Conservation (phyloP, 2,888 invertebrate genomes). For the Agrilus mali region DNA sequence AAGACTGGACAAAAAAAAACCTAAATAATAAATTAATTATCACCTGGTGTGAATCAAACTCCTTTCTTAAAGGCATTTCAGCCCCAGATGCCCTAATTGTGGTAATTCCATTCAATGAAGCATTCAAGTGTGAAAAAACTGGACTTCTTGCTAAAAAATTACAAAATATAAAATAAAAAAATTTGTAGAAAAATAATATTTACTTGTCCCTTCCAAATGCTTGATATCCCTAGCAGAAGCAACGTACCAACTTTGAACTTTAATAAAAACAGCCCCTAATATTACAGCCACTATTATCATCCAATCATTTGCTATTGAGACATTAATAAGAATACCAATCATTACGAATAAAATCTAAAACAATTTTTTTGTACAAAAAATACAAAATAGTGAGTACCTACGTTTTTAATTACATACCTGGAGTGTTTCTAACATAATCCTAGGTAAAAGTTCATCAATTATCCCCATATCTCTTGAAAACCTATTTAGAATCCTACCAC, state of each 20-base stretch:
- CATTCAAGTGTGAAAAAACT: conserved; percentile 75
- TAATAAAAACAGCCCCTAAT: conserved; percentile 48
- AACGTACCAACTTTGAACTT: conserved; percentile 51
- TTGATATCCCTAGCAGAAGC: conserved; percentile 58
- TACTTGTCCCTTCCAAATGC: conserved; percentile 42
- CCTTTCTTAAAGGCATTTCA: conserved; percentile 51
- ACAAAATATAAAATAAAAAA: not conserved
- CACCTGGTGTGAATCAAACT: conserved; percentile 54
- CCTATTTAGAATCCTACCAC: conserved; percentile 60
- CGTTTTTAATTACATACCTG: conserved; percentile 36
- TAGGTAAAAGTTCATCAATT: conserved; percentile 45
- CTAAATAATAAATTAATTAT: not conserved
- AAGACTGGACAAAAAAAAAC: too few species aligned
- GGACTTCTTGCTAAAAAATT: conserved; percentile 59
- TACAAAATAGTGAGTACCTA: too few species aligned
- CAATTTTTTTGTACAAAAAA: too few species aligned
- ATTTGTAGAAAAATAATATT: conserved; percentile 13
- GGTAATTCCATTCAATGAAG: conserved; percentile 68
- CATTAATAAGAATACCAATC: conserved; percentile 55
- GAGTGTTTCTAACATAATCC: conserved; percentile 39
- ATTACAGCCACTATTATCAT: conserved; percentile 47
- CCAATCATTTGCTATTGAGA: conserved; percentile 53
- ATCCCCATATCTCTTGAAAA: conserved; percentile 64
- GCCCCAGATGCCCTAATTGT: conserved; percentile 72
- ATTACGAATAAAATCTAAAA: conserved; percentile 47